Evolutionary conservation across 2,888 invertebrate genomes (phyloP).

Genomic region (Netelia fuscicornis): DNA sequence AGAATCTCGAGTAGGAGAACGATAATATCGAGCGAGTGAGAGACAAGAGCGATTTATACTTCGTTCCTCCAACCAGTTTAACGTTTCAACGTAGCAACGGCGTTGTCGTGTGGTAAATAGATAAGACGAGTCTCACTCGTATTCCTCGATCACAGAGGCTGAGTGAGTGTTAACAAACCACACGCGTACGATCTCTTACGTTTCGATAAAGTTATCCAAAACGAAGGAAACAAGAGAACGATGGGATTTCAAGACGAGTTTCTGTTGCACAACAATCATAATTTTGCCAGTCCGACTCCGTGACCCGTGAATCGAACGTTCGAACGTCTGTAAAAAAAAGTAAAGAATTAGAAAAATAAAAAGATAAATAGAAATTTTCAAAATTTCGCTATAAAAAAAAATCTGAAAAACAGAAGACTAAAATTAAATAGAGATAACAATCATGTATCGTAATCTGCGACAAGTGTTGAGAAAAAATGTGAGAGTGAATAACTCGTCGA

Average conservation of each 20-base stretch:
- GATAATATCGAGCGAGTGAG: slow-evolving; percentile 10
- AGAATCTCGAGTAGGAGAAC: not conserved
- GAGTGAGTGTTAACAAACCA: slow-evolving; percentile 14
- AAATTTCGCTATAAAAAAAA: too few relatives aligned
- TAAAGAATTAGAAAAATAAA: not conserved
- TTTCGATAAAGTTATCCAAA: slow-evolving; percentile 48
- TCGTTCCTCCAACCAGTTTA: not conserved
- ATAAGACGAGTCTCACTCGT: slow-evolving; percentile 54
- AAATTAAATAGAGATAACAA: slow-evolving; percentile 1
- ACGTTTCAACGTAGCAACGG: not conserved
- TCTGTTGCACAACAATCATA: slow-evolving; percentile 54
- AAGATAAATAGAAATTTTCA: too few relatives aligned
- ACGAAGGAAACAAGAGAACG: slow-evolving; percentile 29
- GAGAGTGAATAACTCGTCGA: slow-evolving; percentile 38
- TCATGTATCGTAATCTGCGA: slow-evolving; percentile 70
- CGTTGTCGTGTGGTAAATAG: slow-evolving; percentile 54
- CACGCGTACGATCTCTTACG: slow-evolving; percentile 15
- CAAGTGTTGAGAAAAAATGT: slow-evolving; percentile 62
- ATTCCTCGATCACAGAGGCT: slow-evolving; percentile 8
- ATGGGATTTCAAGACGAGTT: slow-evolving; percentile 33
- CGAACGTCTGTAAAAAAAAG: not conserved
- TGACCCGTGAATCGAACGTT: slow-evolving; percentile 28
- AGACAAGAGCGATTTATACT: not conserved
- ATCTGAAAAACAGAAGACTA: not conserved
- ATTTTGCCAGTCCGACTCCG: slow-evolving; percentile 51